phyloP scores from a whole-genome alignment of 35 echinoderm and acorn worm genomes.

The Amphiura filiformis region DNA sequence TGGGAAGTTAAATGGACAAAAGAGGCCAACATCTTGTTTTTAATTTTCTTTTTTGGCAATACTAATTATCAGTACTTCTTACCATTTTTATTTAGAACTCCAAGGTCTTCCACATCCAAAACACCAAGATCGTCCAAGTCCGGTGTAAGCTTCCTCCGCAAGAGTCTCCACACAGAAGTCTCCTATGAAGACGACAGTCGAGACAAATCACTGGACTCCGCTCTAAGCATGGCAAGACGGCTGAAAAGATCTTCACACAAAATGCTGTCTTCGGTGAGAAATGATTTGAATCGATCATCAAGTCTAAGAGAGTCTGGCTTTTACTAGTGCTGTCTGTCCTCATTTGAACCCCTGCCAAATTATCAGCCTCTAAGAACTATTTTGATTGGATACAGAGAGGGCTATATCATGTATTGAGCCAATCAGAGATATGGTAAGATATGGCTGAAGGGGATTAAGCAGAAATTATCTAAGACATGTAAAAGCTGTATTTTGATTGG shows the following conservation, averaged over 20 bases:
- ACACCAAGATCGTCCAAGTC: neutral
- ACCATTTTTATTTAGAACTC: neutral
- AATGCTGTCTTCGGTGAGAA: conserved; percentile 18
- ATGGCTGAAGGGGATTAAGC: too few species aligned
- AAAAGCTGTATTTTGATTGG: too few species aligned
- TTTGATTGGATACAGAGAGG: too few species aligned
- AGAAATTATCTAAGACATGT: too few species aligned
- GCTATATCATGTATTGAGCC: too few species aligned
- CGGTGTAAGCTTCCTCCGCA: neutral
- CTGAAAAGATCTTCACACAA: conserved; percentile 24
- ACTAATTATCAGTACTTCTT: neutral
- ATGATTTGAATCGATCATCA: neutral
- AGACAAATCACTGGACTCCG: conserved; percentile 28
- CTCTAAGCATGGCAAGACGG: conserved; percentile 30
- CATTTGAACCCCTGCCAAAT: too few species aligned
- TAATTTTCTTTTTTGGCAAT: neutral
- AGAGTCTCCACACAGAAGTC: neutral
- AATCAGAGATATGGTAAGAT: too few species aligned
- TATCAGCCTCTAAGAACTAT: too few species aligned
- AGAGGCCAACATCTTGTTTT: neutral
- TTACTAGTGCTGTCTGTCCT: too few species aligned
- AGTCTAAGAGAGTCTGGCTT: neutral
- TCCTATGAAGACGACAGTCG: neutral
- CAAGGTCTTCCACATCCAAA: neutral
- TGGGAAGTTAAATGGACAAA: too few species aligned